These are phyloP conservation scores for Pseudochirops cupreus DNA, from an alignment of 2,797 vertebrate genomes.

Conservation along the genomic window DNA sequence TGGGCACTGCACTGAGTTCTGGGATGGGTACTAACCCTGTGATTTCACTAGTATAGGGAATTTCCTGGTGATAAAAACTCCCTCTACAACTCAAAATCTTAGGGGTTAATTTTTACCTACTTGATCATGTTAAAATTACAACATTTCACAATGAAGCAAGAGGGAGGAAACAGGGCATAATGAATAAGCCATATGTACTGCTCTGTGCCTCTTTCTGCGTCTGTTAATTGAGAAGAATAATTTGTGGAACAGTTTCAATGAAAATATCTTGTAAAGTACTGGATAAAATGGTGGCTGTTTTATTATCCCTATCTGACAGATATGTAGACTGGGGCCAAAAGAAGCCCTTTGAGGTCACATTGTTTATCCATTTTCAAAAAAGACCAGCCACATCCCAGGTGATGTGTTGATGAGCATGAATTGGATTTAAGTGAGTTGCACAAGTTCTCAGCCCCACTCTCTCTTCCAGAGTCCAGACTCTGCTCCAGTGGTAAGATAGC, in stretches of 20 bases:
- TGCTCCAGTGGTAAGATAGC: not conserved
- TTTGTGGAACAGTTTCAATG: not conserved
- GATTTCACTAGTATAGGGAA: not conserved
- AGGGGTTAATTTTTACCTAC: not conserved
- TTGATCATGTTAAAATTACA: not conserved
- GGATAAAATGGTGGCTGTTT: not conserved
- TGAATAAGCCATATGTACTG: not conserved
- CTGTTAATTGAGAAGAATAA: too few relatives aligned
- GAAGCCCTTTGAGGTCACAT: not conserved
- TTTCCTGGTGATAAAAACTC: not conserved
- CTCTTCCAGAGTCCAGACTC: not conserved
- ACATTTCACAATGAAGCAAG: not conserved
- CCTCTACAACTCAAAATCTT: not conserved
- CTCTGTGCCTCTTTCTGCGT: not conserved
- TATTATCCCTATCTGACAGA: not conserved
- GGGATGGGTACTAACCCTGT: not conserved
- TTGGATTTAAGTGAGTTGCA: not conserved
- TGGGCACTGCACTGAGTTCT: not conserved
- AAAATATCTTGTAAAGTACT: not conserved
- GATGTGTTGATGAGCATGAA: not conserved
- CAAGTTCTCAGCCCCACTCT: not conserved
- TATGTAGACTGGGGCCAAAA: not conserved
- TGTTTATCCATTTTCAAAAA: not conserved
- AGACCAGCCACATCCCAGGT: not conserved
- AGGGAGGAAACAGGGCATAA: not conserved